Percentiles rank a stretch among this genome's conserved stretches.
Evolutionary conservation across 2,888 invertebrate species (phyloP).

Genomic region (Pyralis farinalis): DNA sequence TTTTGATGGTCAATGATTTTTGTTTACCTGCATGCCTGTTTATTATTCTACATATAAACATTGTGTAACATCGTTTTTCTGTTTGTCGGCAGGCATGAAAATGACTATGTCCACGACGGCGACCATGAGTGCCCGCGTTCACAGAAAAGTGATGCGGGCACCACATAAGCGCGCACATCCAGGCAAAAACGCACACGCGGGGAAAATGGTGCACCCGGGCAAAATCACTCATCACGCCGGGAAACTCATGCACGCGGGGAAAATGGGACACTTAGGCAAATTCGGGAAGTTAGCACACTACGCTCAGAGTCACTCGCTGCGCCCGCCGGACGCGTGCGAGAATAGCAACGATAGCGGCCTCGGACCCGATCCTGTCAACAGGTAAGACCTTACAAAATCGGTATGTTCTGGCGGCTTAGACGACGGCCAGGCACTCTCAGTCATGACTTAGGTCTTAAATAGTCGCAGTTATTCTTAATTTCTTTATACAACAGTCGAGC

Average conservation of each 20-base stretch:
- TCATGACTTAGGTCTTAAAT: no score
- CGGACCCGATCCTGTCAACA: slow-evolving; percentile 86
- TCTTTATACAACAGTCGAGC: no score
- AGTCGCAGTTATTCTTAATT: no score
- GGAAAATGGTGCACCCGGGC: slow-evolving; percentile 71
- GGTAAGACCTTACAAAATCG: slow-evolving; percentile 40
- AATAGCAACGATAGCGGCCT: slow-evolving; percentile 95
- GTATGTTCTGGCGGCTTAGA: no score
- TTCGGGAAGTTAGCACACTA: slow-evolving; percentile 55
- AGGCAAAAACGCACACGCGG: slow-evolving; percentile 65
- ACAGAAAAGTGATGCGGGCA: slow-evolving; percentile 84
- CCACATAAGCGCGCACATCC: slow-evolving; percentile 82
- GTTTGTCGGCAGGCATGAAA: slow-evolving; percentile 83
- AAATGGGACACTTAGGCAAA: slow-evolving; percentile 56
- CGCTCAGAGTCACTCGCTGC: slow-evolving; percentile 68
- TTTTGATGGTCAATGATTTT: no score
- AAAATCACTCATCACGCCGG: slow-evolving; percentile 50
- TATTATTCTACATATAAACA: no score
- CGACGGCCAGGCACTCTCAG: no score
- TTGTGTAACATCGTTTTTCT: slow-evolving; percentile 35
- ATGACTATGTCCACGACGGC: slow-evolving; percentile 88
- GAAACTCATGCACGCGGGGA: slow-evolving; percentile 51
- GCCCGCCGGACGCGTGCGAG: slow-evolving; percentile 85
- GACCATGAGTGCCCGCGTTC: slow-evolving; percentile 84
- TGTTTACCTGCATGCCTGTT: no score